phyloP scores from a whole-genome alignment of 1,140 invertebrate species.

The Orussus abietinus region DNA sequence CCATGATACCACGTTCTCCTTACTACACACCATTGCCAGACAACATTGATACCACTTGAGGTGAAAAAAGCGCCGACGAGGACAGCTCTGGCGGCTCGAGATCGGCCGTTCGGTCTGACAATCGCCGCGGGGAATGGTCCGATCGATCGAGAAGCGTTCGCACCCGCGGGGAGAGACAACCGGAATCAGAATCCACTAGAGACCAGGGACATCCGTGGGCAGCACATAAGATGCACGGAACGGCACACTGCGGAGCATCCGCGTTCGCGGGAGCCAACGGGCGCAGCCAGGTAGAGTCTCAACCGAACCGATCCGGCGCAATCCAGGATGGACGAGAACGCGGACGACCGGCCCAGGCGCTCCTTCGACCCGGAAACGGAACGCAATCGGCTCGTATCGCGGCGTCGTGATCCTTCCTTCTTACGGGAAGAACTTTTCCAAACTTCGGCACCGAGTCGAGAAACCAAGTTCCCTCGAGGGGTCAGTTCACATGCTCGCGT shows the following conservation, averaged over 20 bases:
- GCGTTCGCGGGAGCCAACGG: conserved; percentile 28
- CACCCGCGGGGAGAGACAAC: no score
- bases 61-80: conserved; percentile 43
- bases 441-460: no score
- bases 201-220: conserved; percentile 8
- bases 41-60: conserved; percentile 62
- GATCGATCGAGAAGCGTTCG: conserved; percentile 13
- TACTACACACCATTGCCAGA: conserved; percentile 89
- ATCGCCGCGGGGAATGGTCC: conserved; percentile 18
- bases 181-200: conserved; percentile 11
- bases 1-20: conserved; percentile 89
- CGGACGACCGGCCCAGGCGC: no score
- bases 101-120: conserved; percentile 19
- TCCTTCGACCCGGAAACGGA: no score
- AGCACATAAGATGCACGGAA: conserved; percentile 22
- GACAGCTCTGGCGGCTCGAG: conserved; percentile 33
- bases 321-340: no score
- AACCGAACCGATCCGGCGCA: no score
- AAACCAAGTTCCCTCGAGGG: no score
- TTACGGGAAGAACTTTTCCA: no score
- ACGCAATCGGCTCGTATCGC: no score
- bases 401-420: no score
- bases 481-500: no score
- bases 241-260: conserved; percentile 22
- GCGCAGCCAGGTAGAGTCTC: no score